phyloP scores from a whole-genome alignment of 2,797 vertebrate genomes.

The Parotocinclus haroldoi region DNA sequence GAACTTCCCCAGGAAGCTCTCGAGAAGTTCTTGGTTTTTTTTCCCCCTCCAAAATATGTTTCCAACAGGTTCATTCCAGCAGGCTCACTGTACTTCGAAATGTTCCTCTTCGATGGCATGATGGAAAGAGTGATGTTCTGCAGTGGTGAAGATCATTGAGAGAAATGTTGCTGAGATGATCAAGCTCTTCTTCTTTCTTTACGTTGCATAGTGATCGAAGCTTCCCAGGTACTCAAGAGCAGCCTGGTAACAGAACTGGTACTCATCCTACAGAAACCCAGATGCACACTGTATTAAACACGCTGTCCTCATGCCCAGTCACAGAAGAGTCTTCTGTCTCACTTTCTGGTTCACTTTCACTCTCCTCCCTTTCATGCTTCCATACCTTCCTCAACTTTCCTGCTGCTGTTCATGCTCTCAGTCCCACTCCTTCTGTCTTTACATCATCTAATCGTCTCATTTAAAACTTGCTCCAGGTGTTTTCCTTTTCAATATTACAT shows the following conservation, averaged over 20 bases:
- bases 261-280: constrained; percentile 80
- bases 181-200: constrained; percentile 67
- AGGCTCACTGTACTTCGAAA: constrained; percentile 30
- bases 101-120: constrained; percentile 40
- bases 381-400: no score
- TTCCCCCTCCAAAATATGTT: background rate
- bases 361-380: background rate
- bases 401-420: no score
- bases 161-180: constrained; percentile 64
- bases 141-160: constrained; percentile 52
- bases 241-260: constrained; percentile 98
- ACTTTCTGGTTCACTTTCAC: background rate
- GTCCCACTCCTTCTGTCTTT: no score
- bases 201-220: constrained; percentile 99
- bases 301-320: no score
- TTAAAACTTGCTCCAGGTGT: no score
- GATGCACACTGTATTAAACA: background rate
- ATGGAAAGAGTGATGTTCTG: constrained; percentile 60
- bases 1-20: constrained; percentile 60
- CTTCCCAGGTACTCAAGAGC: constrained; percentile 96
- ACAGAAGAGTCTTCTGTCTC: background rate
- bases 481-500: no score
- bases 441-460: no score
- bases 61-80: background rate
- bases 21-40: constrained; percentile 52